Evolutionary conservation across 2,888 invertebrate genomes (phyloP), one percentile per base, ranked within the genome.

Genomic region (Calameuta filiformis): DNA sequence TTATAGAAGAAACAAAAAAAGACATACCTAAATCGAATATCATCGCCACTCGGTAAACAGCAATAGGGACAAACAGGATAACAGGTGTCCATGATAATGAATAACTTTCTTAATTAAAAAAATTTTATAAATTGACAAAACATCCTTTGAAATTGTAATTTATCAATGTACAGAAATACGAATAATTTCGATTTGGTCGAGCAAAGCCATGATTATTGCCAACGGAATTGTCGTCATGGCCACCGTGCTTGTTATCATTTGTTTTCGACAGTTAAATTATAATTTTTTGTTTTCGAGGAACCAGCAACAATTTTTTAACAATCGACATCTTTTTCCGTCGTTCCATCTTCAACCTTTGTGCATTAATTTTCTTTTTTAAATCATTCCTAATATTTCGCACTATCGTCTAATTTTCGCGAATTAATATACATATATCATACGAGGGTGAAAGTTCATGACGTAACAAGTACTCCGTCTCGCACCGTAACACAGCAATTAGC

Each of bases 361-460:
- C 23, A 40, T 23, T 23, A 23, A 40, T 40, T 15, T 23, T 23
- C 6, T 15, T 40, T 9, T 23, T 40, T 6, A 1, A 15, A 6
- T 2, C 40, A 6, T 23, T 23, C 40, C 35, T 9, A 23, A 40
- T 40, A 6, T 15, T 77, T 69, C 75, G 75, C 73, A 68, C 73
- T 79, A 80, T 76, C 80, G 31, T 68, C 33, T 69, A 56, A 73
- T 31, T 34, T 75, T 34, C 37, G 73, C 33, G 68, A 68, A 81
- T 81, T 56, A 78, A 83, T 80, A 76, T 3, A 0, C 79, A 73
- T 3, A 1, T 80, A 73, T 56, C 23, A 73, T 40, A 73, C 15
- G 73, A 81, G 77, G 82, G 84, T 79, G 86, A 87, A 86, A 87
- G 84, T 83, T 76, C 76, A 9, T 83, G 81, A 83, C 73, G 83